Conservation (phyloP, 2,888 invertebrate species). For the Eilema caniola region DNA sequence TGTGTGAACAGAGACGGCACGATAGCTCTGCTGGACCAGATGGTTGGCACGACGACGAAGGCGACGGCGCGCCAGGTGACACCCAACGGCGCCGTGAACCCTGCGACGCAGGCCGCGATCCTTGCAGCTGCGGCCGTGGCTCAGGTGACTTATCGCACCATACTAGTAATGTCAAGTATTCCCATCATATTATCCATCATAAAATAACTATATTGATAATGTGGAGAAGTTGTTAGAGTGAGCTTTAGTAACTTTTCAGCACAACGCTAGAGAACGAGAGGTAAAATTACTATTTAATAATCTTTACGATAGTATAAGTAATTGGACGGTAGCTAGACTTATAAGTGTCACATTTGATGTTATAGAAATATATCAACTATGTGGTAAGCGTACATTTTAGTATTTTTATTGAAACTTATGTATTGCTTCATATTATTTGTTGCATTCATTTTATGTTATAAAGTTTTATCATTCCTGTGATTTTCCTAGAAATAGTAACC, state of each 20-base stretch:
- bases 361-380: conserved; percentile 65
- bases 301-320: neutral
- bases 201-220: neutral
- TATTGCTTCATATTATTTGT: conserved; percentile 8
- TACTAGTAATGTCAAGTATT: neutral
- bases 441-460: neutral
- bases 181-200: neutral
- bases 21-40: conserved; percentile 82
- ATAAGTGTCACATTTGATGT: conserved; percentile 34
- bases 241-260: conserved; percentile 53
- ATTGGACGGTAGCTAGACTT: neutral
- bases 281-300: conserved; percentile 46
- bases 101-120: conserved; percentile 86
- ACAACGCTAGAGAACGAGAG: conserved; percentile 64
- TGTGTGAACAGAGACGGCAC: conserved; percentile 76
- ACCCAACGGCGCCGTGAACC: conserved; percentile 73
- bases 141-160: conserved; percentile 62
- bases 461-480: neutral
- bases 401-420: neutral
- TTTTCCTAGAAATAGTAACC: neutral
- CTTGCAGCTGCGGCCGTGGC: conserved; percentile 87
- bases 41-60: conserved; percentile 85
- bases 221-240: conserved; percentile 10
- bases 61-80: conserved; percentile 75
- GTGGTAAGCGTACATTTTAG: conserved; percentile 55